Conservation (phyloP, 2,113 vertebrate species). For the Terrapene triunguis region DNA sequence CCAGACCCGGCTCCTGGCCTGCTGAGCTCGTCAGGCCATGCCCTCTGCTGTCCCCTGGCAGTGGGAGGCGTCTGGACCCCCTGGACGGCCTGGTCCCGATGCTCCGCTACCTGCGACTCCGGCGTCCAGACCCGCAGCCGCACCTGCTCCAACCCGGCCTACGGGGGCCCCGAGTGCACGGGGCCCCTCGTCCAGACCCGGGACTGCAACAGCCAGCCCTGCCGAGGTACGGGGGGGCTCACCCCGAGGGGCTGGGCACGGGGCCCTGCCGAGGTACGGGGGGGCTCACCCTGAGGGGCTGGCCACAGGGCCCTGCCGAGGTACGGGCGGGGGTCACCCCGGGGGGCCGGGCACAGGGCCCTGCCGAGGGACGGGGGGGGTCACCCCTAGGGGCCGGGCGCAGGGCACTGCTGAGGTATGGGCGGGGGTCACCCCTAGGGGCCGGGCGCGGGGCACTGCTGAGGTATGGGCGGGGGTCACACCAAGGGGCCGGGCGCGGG, state of each 20-base stretch:
- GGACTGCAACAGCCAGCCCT: constrained; percentile 88
- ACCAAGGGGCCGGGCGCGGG: too few relatives aligned
- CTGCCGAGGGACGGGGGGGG: neutral
- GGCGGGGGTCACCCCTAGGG: too few relatives aligned
- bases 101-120: constrained; percentile 84
- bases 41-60: constrained; percentile 2
- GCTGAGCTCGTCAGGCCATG: too few relatives aligned
- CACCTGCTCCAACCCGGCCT: constrained; percentile 75
- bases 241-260: fast-evolving
- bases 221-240: constrained; percentile 4
- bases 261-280: neutral
- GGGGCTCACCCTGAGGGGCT: fast-evolving
- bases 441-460: fast-evolving
- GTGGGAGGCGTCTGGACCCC: constrained; percentile 83
- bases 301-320: too few relatives aligned
- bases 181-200: constrained; percentile 89
- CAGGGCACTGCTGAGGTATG: neutral
- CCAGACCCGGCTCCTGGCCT: too few relatives aligned
- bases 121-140: constrained; percentile 86
- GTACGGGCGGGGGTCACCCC: too few relatives aligned
- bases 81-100: constrained; percentile 86
- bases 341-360: fast-evolving
- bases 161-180: constrained; percentile 74
- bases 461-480: neutral
- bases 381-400: fast-evolving